Evolutionary conservation across 2,113 vertebrate genomes (phyloP).

Genomic region (Mohoua ochrocephala): DNA sequence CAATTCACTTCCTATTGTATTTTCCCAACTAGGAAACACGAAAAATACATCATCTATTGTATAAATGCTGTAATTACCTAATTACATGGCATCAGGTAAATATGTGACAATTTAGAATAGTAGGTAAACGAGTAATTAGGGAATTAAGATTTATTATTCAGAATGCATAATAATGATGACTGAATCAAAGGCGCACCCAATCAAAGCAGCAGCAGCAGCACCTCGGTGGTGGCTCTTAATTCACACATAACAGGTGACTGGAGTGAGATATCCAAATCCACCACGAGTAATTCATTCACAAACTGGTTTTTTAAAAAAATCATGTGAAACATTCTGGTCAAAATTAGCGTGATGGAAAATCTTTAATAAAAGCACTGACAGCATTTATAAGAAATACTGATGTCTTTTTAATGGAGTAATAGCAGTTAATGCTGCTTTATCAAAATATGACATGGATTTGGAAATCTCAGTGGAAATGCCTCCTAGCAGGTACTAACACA

Average conservation of each 20-base stretch:
- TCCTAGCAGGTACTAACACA: background rate
- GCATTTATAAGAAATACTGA: background rate
- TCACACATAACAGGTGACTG: background rate
- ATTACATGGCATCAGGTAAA: conserved; percentile 54
- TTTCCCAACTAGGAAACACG: conserved; percentile 2
- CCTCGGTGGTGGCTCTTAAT: background rate
- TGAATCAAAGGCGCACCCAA: conserved; percentile 15
- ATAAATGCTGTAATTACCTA: conserved; percentile 60
- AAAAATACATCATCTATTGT: conserved; percentile 50
- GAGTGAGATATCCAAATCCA: background rate
- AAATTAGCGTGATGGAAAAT: background rate
- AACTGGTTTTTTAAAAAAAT: background rate
- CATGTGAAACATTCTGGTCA: background rate
- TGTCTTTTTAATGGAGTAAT: background rate
- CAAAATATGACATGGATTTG: background rate
- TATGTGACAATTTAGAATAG: conserved; percentile 51
- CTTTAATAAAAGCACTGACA: background rate
- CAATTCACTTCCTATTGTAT: background rate
- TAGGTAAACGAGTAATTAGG: conserved; percentile 66
- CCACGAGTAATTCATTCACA: background rate
- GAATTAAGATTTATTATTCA: conserved; percentile 68
- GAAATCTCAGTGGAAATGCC: background rate
- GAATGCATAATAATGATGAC: conserved; percentile 15
- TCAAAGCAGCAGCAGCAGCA: background rate
- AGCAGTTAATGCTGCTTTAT: background rate